Conservation (phyloP, 2,888 invertebrate species). For the Apotomis turbidana region DNA sequence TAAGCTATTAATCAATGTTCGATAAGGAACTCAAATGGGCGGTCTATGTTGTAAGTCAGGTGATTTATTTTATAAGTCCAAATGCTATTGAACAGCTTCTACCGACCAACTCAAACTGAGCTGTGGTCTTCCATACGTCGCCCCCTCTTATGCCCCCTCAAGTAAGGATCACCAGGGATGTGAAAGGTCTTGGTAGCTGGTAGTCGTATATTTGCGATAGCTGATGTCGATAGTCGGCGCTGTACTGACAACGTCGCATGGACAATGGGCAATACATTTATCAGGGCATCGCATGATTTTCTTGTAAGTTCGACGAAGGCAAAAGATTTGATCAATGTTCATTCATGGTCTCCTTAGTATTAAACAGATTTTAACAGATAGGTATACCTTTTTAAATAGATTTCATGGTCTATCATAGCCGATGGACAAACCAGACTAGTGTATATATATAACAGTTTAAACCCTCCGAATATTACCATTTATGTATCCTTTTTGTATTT, state of each 20-base stretch:
- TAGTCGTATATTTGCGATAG: conserved; percentile 63
- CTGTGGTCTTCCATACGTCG: conserved; percentile 33
- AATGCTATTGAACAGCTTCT: conserved; percentile 58
- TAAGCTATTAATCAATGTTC: conserved; percentile 78
- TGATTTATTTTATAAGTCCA: conserved; percentile 74
- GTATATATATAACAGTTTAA: too few species aligned
- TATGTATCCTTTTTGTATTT: too few species aligned
- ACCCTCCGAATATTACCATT: too few species aligned
- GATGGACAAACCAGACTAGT: too few species aligned
- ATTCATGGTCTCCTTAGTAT: conserved; percentile 29
- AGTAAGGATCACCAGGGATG: conserved; percentile 35
- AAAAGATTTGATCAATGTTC: conserved; percentile 40
- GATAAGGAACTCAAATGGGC: conserved; percentile 77
- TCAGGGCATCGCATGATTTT: conserved; percentile 57
- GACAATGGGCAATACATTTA: conserved; percentile 67
- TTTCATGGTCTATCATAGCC: not conserved
- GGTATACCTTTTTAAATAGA: not conserved
- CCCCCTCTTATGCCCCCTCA: conserved; percentile 16
- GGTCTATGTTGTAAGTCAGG: conserved; percentile 68
- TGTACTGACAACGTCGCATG: conserved; percentile 63
- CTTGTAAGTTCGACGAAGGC: conserved; percentile 37
- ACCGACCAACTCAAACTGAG: conserved; percentile 50
- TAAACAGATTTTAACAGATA: conserved; percentile 6
- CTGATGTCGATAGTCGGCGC: conserved; percentile 61
- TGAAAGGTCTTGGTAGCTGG: conserved; percentile 52